A percentile compares a stretch with the other conserved stretches of the same genome.
These are phyloP conservation scores for Thysanoteuthis rhombus DNA, from an alignment of 2,888 invertebrate genomes.

Conservation along the genomic window DNA sequence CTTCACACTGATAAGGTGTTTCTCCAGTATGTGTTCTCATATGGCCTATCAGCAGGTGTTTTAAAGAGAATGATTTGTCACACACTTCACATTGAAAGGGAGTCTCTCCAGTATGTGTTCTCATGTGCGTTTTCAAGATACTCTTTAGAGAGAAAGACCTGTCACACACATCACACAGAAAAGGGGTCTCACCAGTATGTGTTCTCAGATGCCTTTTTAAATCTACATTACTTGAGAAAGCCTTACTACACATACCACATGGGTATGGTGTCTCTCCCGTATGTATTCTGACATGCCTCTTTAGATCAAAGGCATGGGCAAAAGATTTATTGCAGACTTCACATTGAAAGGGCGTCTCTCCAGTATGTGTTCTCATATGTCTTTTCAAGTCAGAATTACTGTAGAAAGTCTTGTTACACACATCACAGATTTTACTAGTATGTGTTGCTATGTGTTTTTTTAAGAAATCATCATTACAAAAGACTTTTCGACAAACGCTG, in stretches of 20 bases:
- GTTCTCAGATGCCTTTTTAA: background rate
- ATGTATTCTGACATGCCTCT: background rate
- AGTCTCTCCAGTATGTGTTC: slow-evolving; percentile 1
- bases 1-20: slow-evolving; percentile 18
- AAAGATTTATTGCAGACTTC: background rate
- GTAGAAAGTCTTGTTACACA: slow-evolving; percentile 1
- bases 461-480: background rate
- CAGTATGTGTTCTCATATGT: slow-evolving; percentile 15
- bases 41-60: background rate
- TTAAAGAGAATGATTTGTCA: background rate
- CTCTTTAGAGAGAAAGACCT: slow-evolving; percentile 25
- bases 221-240: background rate
- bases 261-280: background rate
- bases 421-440: background rate
- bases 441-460: background rate
- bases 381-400: background rate
- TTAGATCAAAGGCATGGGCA: background rate
- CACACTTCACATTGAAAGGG: slow-evolving; percentile 24
- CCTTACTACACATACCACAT: background rate
- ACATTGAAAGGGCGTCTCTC: background rate
- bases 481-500: background rate
- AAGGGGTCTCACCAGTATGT: background rate
- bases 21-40: background rate
- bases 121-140: background rate
- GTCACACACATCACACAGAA: background rate